Conservation (phyloP, 2,113 vertebrate genomes). For the Protobothrops mucrosquamatus region DNA sequence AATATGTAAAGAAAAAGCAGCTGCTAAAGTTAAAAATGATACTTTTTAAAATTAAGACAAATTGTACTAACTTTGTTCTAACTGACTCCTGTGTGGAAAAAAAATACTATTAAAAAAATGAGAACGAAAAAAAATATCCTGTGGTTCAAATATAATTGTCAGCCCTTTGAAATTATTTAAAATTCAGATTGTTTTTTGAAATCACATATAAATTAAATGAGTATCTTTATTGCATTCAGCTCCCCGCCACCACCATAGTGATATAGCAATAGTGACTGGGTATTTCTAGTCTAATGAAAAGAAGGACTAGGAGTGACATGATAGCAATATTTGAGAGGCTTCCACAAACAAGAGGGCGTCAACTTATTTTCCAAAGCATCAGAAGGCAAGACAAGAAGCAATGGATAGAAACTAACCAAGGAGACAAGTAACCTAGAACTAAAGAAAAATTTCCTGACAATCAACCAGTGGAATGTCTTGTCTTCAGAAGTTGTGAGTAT, state of each 20-base stretch:
- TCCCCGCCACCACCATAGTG: not conserved
- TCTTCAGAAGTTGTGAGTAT: too few species aligned
- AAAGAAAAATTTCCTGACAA: too few species aligned
- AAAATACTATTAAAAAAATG: not conserved
- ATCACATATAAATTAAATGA: not conserved
- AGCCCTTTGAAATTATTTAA: not conserved
- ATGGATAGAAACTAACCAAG: too few species aligned
- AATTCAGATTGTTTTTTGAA: not conserved
- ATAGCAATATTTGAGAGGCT: too few species aligned
- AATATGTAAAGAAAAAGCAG: slow-evolving; percentile 22
- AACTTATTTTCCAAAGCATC: too few species aligned
- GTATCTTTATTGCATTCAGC: not conserved
- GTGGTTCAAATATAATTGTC: not conserved
- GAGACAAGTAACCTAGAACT: too few species aligned
- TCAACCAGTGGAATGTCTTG: too few species aligned
- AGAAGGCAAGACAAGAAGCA: too few species aligned
- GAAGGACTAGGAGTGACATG: too few species aligned
- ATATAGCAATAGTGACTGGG: not conserved
- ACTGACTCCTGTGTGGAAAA: slow-evolving; percentile 17
- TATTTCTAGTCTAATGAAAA: too few species aligned
- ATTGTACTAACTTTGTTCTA: not conserved
- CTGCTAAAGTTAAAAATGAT: not conserved
- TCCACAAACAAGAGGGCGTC: too few species aligned
- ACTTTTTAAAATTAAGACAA: slow-evolving; percentile 13
- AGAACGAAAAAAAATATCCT: not conserved